Evolutionary conservation across 2,797 vertebrate species (phyloP).

Genomic region (Parauchenoglanis punctatus): DNA sequence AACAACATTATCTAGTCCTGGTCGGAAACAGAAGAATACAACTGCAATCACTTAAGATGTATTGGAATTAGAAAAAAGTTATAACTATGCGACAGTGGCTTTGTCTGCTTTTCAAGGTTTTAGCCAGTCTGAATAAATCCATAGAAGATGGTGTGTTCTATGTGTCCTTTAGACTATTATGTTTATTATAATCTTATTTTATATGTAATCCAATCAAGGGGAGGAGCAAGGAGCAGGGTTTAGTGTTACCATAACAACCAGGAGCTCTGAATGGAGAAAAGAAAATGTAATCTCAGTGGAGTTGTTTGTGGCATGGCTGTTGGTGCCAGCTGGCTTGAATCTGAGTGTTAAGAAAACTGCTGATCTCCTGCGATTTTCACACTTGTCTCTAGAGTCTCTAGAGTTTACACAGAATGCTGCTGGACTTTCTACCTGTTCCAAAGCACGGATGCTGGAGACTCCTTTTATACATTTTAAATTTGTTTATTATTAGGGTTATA

Average conservation of each 20-base stretch:
- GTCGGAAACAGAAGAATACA: not conserved
- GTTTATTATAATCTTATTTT: not conserved
- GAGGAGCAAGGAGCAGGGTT: not conserved
- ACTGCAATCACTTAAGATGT: not conserved
- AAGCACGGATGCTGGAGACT: too few relatives aligned
- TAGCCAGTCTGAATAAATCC: not conserved
- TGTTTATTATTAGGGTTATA: too few relatives aligned
- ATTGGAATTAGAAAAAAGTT: not conserved
- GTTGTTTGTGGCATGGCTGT: not conserved
- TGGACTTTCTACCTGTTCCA: too few relatives aligned
- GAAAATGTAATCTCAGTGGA: not conserved
- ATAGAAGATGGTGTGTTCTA: not conserved
- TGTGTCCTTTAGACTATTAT: not conserved
- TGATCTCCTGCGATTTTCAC: not conserved
- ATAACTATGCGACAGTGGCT: not conserved
- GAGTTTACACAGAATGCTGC: too few relatives aligned
- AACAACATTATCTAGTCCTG: not conserved
- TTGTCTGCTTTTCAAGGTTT: not conserved
- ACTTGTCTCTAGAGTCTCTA: too few relatives aligned
- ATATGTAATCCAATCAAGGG: not conserved
- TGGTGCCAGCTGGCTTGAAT: not conserved
- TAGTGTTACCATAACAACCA: not conserved
- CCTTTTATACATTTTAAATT: too few relatives aligned
- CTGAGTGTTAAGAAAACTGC: not conserved
- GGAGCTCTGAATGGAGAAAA: not conserved